Percentiles rank a stretch among this genome's conserved stretches.
phyloP scores from a whole-genome alignment of 2,113 vertebrate genomes.

The Leptodactylus fuscus region DNA sequence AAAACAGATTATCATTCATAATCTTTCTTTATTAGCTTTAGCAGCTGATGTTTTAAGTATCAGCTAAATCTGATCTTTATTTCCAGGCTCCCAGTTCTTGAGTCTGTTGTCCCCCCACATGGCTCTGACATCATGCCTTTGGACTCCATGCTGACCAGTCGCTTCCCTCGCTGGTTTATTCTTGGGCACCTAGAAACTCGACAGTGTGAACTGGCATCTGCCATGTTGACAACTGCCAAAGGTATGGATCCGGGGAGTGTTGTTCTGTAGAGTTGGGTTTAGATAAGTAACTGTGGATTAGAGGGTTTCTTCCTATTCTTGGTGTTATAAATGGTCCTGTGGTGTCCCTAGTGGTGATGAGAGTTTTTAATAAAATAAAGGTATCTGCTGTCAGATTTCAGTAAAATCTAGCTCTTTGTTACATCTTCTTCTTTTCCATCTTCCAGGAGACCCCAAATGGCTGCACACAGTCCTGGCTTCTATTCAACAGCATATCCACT shows the following conservation, averaged over 20 bases:
- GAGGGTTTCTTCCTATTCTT: neutral
- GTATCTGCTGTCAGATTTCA: no score
- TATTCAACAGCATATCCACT: conserved; percentile 72
- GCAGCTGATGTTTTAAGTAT: neutral
- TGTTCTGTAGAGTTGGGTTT: no score
- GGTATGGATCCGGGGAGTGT: conserved; percentile 60
- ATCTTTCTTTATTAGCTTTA: neutral
- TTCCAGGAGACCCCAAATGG: conserved; percentile 70
- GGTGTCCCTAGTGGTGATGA: neutral
- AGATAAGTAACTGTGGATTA: no score
- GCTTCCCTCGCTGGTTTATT: conserved; percentile 74
- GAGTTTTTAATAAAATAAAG: no score
- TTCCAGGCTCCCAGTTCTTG: conserved; percentile 70
- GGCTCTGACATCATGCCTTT: conserved; percentile 63
- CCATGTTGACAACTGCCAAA: conserved; percentile 73
- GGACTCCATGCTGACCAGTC: conserved; percentile 68
- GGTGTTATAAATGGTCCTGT: neutral
- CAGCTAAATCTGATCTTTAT: neutral
- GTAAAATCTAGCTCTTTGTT: neutral
- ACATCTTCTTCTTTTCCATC: neutral
- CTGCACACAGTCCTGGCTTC: conserved; percentile 68
- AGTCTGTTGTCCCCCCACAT: conserved; percentile 64
- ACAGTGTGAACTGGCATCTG: conserved; percentile 73
- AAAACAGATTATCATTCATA: no score
- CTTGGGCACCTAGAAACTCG: conserved; percentile 73